Percentiles rank a stretch among this genome's conserved stretches.
phyloP scores from a whole-genome alignment of 2,888 invertebrate species.

The Halictus quadricinctus region DNA sequence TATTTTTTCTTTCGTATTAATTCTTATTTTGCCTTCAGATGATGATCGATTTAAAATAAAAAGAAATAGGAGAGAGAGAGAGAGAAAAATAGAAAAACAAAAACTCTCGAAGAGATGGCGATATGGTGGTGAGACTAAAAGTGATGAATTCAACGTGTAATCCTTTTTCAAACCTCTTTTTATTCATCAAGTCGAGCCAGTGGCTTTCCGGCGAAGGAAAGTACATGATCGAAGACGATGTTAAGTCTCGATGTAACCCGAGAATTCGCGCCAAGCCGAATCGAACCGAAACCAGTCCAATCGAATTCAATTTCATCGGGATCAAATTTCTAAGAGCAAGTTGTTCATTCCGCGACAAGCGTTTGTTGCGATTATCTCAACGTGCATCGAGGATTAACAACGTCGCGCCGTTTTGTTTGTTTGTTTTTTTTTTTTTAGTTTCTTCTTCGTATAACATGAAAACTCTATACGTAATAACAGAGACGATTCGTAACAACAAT shows the following conservation, averaged over 20 bases:
- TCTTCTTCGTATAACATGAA: conserved; percentile 70
- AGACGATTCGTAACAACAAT: conserved; percentile 72
- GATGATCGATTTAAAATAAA: conserved; percentile 43
- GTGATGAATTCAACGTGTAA: conserved; percentile 62
- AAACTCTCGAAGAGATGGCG: conserved; percentile 58
- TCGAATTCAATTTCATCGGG: neutral
- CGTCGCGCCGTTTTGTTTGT: conserved; percentile 65
- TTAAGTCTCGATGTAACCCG: conserved; percentile 73
- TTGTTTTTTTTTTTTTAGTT: neutral
- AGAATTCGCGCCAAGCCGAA: conserved; percentile 47
- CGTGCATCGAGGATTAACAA: conserved; percentile 72
- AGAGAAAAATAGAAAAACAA: conserved; percentile 16
- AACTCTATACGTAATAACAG: conserved; percentile 69
- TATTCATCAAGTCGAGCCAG: conserved; percentile 75
- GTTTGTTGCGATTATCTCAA: conserved; percentile 50
- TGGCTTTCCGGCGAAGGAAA: conserved; percentile 74
- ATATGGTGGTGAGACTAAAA: conserved; percentile 67
- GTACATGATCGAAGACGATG: conserved; percentile 77
- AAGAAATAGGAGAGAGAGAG: neutral
- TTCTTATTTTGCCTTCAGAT: conserved; percentile 70
- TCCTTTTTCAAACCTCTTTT: conserved; percentile 71
- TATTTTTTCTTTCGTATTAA: conserved; percentile 68
- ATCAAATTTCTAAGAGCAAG: neutral
- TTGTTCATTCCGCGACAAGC: neutral
- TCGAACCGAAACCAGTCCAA: neutral